Percentiles rank a stretch among this genome's conserved stretches.
These are phyloP conservation scores for Drosophila neotestacea DNA, from an alignment of 2,888 invertebrate species.

Conservation along the genomic window DNA sequence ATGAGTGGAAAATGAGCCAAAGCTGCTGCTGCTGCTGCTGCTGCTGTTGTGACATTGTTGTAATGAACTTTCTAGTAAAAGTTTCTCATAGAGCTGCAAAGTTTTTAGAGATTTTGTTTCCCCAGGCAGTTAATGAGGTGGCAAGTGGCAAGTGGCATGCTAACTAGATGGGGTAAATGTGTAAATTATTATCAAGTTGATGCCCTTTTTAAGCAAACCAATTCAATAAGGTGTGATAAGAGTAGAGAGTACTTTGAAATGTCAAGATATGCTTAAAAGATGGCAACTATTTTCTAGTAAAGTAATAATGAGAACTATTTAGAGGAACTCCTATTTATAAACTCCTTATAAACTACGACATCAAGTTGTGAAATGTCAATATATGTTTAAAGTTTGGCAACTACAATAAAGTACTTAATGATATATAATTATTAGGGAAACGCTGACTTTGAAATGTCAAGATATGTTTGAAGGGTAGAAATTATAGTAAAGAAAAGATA, in stretches of 20 bases:
- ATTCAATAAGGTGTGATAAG: not conserved
- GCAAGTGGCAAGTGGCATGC: slow-evolving; percentile 34
- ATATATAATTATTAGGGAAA: too few species aligned
- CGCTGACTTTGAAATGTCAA: not conserved
- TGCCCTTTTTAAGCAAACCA: slow-evolving; percentile 26
- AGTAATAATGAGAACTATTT: too few species aligned
- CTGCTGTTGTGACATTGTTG: slow-evolving; percentile 43
- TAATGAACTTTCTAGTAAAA: slow-evolving; percentile 68
- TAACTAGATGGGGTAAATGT: slow-evolving; percentile 25
- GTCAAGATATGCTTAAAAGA: not conserved
- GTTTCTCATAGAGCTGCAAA: slow-evolving; percentile 56
- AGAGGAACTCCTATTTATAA: too few species aligned
- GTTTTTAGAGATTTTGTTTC: slow-evolving; percentile 32
- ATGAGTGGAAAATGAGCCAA: slow-evolving; percentile 63
- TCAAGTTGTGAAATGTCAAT: too few species aligned
- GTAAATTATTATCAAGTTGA: slow-evolving; percentile 45
- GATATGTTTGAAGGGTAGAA: not conserved
- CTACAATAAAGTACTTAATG: too few species aligned
- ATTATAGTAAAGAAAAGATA: not conserved
- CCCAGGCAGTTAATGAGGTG: slow-evolving; percentile 63
- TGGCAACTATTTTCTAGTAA: too few species aligned
- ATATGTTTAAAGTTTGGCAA: too few species aligned
- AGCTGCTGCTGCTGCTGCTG: slow-evolving; percentile 33
- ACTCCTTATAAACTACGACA: too few species aligned
- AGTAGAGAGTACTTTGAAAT: not conserved